These are phyloP conservation scores for Folsomia candida DNA, from an alignment of 2,888 invertebrate genomes.

Conservation along the genomic window DNA sequence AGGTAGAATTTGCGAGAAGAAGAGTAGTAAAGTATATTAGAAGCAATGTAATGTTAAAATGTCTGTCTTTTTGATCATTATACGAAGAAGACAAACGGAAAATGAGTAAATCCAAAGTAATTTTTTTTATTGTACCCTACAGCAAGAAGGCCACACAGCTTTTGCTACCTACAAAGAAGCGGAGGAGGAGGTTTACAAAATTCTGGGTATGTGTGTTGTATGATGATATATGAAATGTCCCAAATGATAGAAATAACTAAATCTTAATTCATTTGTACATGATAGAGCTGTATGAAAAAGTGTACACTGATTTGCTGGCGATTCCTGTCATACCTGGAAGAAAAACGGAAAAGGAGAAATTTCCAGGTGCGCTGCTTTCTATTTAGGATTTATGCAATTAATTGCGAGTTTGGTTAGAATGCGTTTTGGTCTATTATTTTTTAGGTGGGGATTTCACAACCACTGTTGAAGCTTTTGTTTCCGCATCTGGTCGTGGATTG, in stretches of 20 bases:
- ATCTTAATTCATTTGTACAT: constrained; percentile 43
- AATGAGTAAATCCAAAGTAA: too few species aligned
- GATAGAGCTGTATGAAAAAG: constrained; percentile 78
- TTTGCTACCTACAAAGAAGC: constrained; percentile 82
- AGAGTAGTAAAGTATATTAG: too few species aligned
- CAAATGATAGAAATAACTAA: constrained; percentile 22
- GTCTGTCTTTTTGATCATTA: too few species aligned
- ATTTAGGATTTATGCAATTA: too few species aligned
- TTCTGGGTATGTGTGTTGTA: constrained; percentile 61
- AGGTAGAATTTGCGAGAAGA: too few species aligned
- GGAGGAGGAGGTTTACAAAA: constrained; percentile 77
- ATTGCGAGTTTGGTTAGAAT: too few species aligned
- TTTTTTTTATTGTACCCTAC: too few species aligned
- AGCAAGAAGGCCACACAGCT: constrained; percentile 99
- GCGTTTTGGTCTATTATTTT: too few species aligned
- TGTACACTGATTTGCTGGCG: constrained; percentile 88
- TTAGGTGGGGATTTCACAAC: constrained; percentile 96
- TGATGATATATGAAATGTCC: too few species aligned
- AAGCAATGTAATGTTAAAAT: too few species aligned
- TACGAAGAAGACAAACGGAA: too few species aligned
- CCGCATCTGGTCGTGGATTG: constrained; percentile 89
- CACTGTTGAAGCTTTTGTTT: constrained; percentile 92
- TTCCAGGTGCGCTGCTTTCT: too few species aligned
- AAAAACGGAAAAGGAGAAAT: constrained; percentile 98
- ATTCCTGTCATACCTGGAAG: constrained; percentile 93